These are phyloP conservation scores for Oscheius sp. DNA, from an alignment of 2,888 invertebrate genomes.

Conservation along the genomic window DNA sequence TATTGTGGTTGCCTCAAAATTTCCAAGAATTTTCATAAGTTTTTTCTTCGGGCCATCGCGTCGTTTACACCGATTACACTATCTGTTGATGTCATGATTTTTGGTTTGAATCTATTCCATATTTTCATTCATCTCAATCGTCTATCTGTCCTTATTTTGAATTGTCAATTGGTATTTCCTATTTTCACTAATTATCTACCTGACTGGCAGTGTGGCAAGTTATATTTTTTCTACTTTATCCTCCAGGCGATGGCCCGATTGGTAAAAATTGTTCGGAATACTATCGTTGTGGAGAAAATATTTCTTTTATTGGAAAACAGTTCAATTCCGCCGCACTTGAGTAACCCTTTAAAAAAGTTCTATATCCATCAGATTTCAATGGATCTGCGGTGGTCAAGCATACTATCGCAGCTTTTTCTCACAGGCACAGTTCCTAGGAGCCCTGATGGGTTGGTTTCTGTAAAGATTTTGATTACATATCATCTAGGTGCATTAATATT, in stretches of 20 bases:
- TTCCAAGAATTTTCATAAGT: too few species aligned
- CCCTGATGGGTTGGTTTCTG: slow-evolving; percentile 32
- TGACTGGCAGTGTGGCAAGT: not conserved
- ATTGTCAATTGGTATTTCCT: slow-evolving; percentile 64
- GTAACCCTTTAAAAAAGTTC: slow-evolving; percentile 18
- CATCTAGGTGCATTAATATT: slow-evolving; percentile 58
- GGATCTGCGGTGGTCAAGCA: slow-evolving; percentile 61
- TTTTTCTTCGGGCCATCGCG: too few species aligned
- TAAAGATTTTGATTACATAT: not conserved
- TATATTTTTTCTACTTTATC: not conserved
- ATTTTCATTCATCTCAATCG: slow-evolving; percentile 62
- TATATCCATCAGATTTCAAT: slow-evolving; percentile 47
- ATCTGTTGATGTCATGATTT: not conserved
- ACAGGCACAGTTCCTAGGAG: slow-evolving; percentile 59
- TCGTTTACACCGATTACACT: not conserved
- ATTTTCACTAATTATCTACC: slow-evolving; percentile 69
- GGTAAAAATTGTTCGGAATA: slow-evolving; percentile 59
- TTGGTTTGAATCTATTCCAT: slow-evolving; percentile 62
- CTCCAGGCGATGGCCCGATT: slow-evolving; percentile 44
- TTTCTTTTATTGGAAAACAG: slow-evolving; percentile 58
- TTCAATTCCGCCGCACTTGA: slow-evolving; percentile 66
- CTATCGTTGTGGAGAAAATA: slow-evolving; percentile 41
- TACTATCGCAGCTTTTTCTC: slow-evolving; percentile 58
- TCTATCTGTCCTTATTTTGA: too few species aligned
- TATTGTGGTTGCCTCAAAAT: too few species aligned